phyloP scores from a whole-genome alignment of 2,113 vertebrate species.

The Ellobius talpinus region DNA sequence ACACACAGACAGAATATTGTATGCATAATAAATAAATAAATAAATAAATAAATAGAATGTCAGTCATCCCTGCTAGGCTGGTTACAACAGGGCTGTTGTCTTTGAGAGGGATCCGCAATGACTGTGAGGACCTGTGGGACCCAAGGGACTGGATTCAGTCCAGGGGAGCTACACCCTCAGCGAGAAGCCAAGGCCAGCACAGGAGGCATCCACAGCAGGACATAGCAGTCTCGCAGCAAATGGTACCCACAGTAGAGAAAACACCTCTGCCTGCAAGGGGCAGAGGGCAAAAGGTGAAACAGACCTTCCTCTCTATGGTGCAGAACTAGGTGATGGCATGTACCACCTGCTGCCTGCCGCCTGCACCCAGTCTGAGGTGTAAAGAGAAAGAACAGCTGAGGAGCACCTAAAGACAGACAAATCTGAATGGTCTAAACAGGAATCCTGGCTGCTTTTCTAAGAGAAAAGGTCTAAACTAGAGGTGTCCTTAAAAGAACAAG shows the following conservation, averaged over 20 bases:
- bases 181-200: background rate
- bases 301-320: background rate
- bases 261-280: background rate
- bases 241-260: background rate
- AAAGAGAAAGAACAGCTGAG: background rate
- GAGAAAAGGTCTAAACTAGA: constrained; percentile 35
- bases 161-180: background rate
- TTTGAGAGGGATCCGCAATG: background rate
- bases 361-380: background rate
- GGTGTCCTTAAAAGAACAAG: background rate
- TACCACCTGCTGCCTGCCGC: background rate
- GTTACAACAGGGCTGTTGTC: background rate
- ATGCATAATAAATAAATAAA: too few species aligned
- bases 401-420: background rate
- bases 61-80: background rate
- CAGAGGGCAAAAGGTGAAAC: background rate
- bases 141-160: background rate
- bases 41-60: too few species aligned
- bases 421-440: background rate
- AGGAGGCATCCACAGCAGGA: too few species aligned
- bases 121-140: background rate
- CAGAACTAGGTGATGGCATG: background rate
- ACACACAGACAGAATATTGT: too few species aligned
- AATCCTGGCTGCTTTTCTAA: constrained; percentile 23
- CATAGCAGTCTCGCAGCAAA: background rate